phyloP scores from a whole-genome alignment of 2,888 invertebrate species.

The Drosophila yooni region DNA sequence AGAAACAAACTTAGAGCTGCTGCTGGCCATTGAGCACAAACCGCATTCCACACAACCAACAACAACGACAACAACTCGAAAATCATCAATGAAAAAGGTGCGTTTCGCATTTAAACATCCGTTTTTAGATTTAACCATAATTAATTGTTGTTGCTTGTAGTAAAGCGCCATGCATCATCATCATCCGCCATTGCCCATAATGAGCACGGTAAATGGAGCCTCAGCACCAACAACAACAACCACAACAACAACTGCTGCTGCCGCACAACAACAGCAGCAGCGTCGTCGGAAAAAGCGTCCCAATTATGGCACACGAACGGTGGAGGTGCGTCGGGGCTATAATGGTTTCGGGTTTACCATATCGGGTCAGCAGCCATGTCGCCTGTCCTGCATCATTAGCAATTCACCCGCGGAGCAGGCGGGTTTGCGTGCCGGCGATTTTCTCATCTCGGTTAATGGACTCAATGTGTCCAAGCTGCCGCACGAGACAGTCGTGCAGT shows the following conservation, averaged over 20 bases:
- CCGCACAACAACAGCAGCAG: constrained; percentile 76
- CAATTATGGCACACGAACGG: constrained; percentile 87
- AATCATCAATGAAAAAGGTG: constrained; percentile 74
- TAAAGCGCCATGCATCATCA: constrained; percentile 77
- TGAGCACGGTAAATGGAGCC: constrained; percentile 39
- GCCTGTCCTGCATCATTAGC: constrained; percentile 95
- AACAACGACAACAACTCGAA: constrained; percentile 12
- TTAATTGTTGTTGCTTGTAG: constrained; percentile 26
- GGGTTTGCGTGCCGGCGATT: constrained; percentile 96
- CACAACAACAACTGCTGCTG: constrained; percentile 29
- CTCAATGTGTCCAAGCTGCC: constrained; percentile 95
- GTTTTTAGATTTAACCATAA: constrained; percentile 27
- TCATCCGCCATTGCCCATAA: constrained; percentile 76
- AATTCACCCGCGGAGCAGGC: constrained; percentile 96
- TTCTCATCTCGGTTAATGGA: constrained; percentile 95
- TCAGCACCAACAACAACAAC: constrained; percentile 26
- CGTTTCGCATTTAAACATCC: constrained; percentile 31
- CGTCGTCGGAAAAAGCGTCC: constrained; percentile 88
- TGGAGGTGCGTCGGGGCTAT: constrained; percentile 93
- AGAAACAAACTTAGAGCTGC: constrained; percentile 38
- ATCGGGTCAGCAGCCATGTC: constrained; percentile 98
- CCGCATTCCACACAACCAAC: constrained; percentile 58
- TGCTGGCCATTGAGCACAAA: constrained; percentile 63
- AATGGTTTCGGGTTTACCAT: constrained; percentile 99
- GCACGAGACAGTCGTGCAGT: constrained; percentile 96